A percentile compares a stretch with the other conserved stretches of the same genome.
Evolutionary conservation across 35 echinoderm and acorn worm genomes (phyloP).

Genomic region (Amphiura filiformis): DNA sequence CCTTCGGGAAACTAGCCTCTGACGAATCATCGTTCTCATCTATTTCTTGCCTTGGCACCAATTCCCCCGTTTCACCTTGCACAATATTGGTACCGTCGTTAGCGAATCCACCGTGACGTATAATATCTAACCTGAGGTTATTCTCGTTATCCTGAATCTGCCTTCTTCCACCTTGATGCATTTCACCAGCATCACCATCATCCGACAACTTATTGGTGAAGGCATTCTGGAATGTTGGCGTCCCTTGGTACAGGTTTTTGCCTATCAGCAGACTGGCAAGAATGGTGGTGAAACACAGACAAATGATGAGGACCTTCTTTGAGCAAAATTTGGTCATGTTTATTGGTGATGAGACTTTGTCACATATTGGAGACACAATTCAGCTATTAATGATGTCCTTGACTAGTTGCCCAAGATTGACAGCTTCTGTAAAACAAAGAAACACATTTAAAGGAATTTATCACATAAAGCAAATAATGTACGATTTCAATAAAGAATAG

Average conservation of each 20-base stretch:
- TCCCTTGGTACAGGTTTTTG: neutral
- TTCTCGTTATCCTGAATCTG: neutral
- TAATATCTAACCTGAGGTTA: neutral
- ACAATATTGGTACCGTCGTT: neutral
- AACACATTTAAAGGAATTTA: too few relatives aligned
- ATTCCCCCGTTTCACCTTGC: neutral
- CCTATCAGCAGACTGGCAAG: neutral
- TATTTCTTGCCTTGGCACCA: neutral
- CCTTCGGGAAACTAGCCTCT: too few relatives aligned
- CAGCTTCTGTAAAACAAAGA: too few relatives aligned
- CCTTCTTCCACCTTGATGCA: neutral
- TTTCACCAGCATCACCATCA: too few relatives aligned
- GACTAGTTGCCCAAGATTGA: too few relatives aligned
- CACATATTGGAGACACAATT: too few relatives aligned
- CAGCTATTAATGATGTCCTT: too few relatives aligned
- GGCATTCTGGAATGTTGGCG: neutral
- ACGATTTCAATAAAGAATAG: too few relatives aligned
- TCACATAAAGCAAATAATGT: too few relatives aligned
- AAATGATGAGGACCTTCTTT: neutral
- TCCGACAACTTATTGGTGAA: too few relatives aligned
- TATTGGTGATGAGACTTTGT: too few relatives aligned
- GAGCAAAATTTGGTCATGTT: neutral
- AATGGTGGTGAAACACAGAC: neutral
- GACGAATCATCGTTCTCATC: neutral
- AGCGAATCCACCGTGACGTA: neutral